These are phyloP conservation scores for Podarcis siculus DNA, from an alignment of 2,797 vertebrate genomes.

Conservation along the genomic window DNA sequence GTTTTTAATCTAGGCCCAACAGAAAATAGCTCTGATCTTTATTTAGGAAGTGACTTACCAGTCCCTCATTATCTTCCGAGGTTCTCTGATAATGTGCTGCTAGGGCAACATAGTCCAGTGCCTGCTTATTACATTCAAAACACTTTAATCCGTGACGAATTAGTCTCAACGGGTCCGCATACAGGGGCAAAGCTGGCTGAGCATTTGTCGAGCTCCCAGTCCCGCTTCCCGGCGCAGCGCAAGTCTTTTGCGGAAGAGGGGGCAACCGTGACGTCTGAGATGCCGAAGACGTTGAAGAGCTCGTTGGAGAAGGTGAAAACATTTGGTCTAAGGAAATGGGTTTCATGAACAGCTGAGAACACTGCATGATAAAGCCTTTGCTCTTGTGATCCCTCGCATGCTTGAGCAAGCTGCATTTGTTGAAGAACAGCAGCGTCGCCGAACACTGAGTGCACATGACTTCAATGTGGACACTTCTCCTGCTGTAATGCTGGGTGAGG, in stretches of 20 bases:
- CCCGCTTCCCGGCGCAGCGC: constrained; percentile 43
- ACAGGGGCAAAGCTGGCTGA: constrained; percentile 89
- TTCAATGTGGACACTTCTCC: constrained; percentile 95
- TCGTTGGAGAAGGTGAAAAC: constrained; percentile 81
- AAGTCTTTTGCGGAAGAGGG: constrained; percentile 60
- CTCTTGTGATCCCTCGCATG: constrained; percentile 95
- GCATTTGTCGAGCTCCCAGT: constrained; percentile 49
- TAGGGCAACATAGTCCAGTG: constrained; percentile 86
- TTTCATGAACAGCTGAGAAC: constrained; percentile 94
- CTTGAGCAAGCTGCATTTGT: constrained; percentile 93
- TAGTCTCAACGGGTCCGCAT: constrained; percentile 82
- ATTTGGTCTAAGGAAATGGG: constrained; percentile 92
- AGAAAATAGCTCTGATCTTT: neutral
- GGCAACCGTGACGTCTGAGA: constrained; percentile 50
- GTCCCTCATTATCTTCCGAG: constrained; percentile 86
- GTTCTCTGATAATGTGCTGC: constrained; percentile 94
- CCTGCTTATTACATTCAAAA: constrained; percentile 93
- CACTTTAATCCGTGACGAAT: constrained; percentile 88
- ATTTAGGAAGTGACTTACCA: constrained; percentile 83
- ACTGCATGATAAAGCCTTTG: constrained; percentile 93
- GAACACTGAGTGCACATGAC: constrained; percentile 93
- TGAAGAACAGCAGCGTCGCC: constrained; percentile 92
- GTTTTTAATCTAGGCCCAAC: neutral
- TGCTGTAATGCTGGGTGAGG: constrained; percentile 88
- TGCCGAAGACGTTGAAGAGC: constrained; percentile 47